A percentile compares a stretch with the other conserved stretches of the same genome.
phyloP scores from a whole-genome alignment of 2,888 invertebrate species.

The Amorpha juglandis region DNA sequence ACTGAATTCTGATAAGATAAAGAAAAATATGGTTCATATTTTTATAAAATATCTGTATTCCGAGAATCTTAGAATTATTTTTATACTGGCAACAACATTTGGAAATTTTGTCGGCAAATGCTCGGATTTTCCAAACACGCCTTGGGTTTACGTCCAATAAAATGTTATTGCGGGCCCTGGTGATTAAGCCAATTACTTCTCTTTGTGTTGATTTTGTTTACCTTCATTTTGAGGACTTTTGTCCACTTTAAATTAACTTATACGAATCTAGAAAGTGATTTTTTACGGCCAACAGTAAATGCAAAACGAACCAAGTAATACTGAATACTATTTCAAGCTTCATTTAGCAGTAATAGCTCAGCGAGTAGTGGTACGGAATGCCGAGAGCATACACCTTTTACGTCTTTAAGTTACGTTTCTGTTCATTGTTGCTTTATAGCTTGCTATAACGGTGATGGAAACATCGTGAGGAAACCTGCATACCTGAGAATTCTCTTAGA shows the following conservation, averaged over 20 bases:
- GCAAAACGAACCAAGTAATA: background rate
- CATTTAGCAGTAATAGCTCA: too few relatives aligned
- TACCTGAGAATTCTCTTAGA: too few relatives aligned
- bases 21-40: background rate
- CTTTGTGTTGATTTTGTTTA: conserved; percentile 55
- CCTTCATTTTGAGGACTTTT: conserved; percentile 32
- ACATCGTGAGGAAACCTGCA: too few relatives aligned
- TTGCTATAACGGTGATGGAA: too few relatives aligned
- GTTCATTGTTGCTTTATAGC: too few relatives aligned
- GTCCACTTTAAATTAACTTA: conserved; percentile 15
- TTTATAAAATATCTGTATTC: background rate
- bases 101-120: conserved; percentile 33
- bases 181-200: conserved; percentile 65
- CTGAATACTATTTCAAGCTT: background rate
- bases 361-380: too few relatives aligned
- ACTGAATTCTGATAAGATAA: too few relatives aligned
- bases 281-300: background rate
- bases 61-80: background rate
- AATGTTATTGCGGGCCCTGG: conserved; percentile 56
- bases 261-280: background rate
- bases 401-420: too few relatives aligned
- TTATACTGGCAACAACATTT: conserved; percentile 27
- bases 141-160: conserved; percentile 61
- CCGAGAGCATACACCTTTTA: too few relatives aligned
- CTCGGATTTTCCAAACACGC: conserved; percentile 61